Base-by-base conservation (phyloP, 2,113 vertebrate genomes). In the Nettapus auritus region DNA sequence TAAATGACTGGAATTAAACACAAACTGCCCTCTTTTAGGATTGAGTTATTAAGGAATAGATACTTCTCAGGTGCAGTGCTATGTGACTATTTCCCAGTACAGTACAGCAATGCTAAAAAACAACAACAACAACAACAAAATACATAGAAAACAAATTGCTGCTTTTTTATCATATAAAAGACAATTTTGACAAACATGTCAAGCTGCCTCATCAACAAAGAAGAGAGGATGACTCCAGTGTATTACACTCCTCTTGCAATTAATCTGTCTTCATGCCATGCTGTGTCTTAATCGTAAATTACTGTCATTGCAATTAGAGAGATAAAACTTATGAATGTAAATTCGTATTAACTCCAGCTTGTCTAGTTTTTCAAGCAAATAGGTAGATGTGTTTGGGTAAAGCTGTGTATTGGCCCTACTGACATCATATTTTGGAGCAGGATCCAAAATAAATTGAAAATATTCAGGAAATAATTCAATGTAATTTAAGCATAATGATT, bases 31-130 rank as follows among this genome's bases (percentile, higher is more conserved):
- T 52, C n/a, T 50, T 76, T 57, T 29, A 63, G 13, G n/a, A 73
- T 33, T 13, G 2, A 5, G 4, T 71, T 83, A 50, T 33, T 34
- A 64, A 71, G 21, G 55, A 86, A 22, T 9, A 44, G 14, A 16
- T 10, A 44, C 14, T 71, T 91, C n/a, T 26, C 15, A 68, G 34
- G 0, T 36, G 5, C 5, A 44, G 17, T 29, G 8, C 14, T 75
- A 11, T 4, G 5, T 0, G 0, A 42, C 9, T 63, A 14, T 28
- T 63, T 83, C 31, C 31, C 34, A 46, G 42, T 22, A 71, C 13
- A 73, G 8, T 11, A 28, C 15, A 82, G 5, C 8, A 88, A 36
- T 57, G 57, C 2, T 42, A 75, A 19, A 52, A 11, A 71, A 28
- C 22, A 57, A 22, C 7, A 38, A 52, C 13, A 71, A 28, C 22